These are phyloP conservation scores for Lepidocyrtinus sp. DNA, from an alignment of 2,888 invertebrate genomes.

Conservation along the genomic window DNA sequence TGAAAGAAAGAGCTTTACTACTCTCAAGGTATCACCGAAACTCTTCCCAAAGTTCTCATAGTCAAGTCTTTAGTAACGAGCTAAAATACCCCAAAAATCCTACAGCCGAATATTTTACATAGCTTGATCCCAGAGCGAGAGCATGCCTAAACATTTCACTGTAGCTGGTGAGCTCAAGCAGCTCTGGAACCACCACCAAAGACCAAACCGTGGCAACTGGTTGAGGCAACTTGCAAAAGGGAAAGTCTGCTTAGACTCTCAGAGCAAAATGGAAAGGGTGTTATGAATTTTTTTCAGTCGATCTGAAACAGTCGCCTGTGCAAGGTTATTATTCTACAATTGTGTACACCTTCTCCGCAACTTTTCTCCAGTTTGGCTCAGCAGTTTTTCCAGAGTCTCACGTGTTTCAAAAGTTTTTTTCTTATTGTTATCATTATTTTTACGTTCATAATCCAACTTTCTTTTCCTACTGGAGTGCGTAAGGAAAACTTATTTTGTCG, in stretches of 20 bases:
- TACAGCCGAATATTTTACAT: constrained; percentile 7
- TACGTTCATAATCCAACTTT: background rate
- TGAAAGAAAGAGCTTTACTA: background rate
- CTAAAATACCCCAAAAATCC: constrained; percentile 14
- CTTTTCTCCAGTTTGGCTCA: background rate
- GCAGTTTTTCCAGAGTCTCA: background rate
- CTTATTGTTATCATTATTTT: constrained; percentile 10
- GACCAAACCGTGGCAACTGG: background rate
- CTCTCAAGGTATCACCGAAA: background rate
- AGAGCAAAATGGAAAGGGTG: constrained; percentile 29
- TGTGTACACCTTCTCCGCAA: background rate
- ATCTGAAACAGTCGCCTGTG: constrained; percentile 33
- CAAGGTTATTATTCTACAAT: constrained; percentile 18
- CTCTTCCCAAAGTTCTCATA: background rate
- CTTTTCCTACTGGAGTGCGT: constrained; percentile 2
- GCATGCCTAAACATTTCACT: constrained; percentile 16
- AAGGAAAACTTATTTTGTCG: background rate
- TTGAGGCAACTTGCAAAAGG: background rate
- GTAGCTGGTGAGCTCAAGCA: background rate
- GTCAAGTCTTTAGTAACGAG: background rate
- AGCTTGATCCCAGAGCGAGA: background rate
- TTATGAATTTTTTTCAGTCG: constrained; percentile 28
- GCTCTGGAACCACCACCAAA: constrained; percentile 19
- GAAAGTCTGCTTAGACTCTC: background rate
- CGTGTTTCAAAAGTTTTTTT: background rate